These are phyloP conservation scores for Cantharis rustica DNA, from an alignment of 2,888 invertebrate genomes.

Conservation along the genomic window DNA sequence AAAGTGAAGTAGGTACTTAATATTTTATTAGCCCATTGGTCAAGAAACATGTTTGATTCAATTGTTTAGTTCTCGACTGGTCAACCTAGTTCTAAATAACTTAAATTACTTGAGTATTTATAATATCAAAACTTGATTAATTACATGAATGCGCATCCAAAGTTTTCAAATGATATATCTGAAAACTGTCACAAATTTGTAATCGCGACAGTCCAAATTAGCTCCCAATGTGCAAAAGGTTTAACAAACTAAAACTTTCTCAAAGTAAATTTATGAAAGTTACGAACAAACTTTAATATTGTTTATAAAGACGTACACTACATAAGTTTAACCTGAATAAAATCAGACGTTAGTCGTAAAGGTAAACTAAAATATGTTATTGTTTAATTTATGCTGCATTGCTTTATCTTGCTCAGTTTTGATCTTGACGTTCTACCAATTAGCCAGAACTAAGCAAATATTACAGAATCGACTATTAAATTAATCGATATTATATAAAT, in stretches of 20 bases:
- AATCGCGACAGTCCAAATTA: constrained; percentile 13
- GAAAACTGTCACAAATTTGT: constrained; percentile 6
- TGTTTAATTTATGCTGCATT: background rate
- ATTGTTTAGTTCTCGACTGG: background rate
- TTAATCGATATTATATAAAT: too few species aligned
- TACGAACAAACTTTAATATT: background rate
- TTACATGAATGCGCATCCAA: background rate
- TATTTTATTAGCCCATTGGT: background rate
- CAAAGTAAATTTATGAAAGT: constrained; percentile 11
- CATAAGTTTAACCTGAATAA: background rate
- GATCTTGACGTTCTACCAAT: too few species aligned
- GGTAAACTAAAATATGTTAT: background rate
- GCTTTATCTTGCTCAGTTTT: background rate
- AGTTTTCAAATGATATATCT: background rate
- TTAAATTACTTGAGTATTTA: background rate
- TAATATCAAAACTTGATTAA: background rate
- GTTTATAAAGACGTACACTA: constrained; percentile 1
- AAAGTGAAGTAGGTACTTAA: background rate
- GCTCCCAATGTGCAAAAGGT: constrained; percentile 6
- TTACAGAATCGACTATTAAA: too few species aligned
- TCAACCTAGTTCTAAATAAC: background rate
- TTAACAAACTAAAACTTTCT: constrained; percentile 12
- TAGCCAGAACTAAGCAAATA: too few species aligned
- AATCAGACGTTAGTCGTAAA: background rate
- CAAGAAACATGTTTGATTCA: background rate